Evolutionary conservation across 2,113 vertebrate genomes (phyloP).

Genomic region (Cichladusa arquata): DNA sequence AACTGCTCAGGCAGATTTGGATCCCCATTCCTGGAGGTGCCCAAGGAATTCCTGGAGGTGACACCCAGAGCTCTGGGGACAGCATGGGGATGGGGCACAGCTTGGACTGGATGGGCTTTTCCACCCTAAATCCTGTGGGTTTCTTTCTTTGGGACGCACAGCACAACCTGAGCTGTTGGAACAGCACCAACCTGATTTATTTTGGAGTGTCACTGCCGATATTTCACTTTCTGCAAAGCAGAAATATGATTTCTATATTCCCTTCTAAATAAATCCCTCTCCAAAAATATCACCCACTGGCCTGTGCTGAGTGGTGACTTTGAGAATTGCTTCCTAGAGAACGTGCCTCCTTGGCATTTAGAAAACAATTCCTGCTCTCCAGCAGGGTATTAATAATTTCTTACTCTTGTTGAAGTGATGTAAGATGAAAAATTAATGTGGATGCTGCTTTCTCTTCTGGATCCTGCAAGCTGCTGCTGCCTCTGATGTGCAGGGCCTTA

Average conservation of each 20-base stretch:
- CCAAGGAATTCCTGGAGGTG: background rate
- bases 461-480: background rate
- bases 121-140: background rate
- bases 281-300: background rate
- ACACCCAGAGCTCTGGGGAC: background rate
- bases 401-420: slow-evolving; percentile 10
- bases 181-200: background rate
- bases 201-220: background rate
- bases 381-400: slow-evolving; percentile 53
- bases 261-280: background rate
- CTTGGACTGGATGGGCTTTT: background rate
- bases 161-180: background rate
- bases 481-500: background rate
- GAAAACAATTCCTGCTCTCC: background rate
- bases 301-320: background rate
- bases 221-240: background rate
- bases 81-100: background rate
- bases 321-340: background rate
- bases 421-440: slow-evolving; percentile 54
- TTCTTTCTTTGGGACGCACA: background rate
- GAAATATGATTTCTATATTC: background rate
- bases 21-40: background rate
- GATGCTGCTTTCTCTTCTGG: background rate
- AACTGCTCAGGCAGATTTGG: background rate
- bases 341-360: background rate